A percentile compares a stretch with the other conserved stretches of the same genome.
phyloP scores from a whole-genome alignment of 1,140 invertebrate species.

The Colletes gigas region DNA sequence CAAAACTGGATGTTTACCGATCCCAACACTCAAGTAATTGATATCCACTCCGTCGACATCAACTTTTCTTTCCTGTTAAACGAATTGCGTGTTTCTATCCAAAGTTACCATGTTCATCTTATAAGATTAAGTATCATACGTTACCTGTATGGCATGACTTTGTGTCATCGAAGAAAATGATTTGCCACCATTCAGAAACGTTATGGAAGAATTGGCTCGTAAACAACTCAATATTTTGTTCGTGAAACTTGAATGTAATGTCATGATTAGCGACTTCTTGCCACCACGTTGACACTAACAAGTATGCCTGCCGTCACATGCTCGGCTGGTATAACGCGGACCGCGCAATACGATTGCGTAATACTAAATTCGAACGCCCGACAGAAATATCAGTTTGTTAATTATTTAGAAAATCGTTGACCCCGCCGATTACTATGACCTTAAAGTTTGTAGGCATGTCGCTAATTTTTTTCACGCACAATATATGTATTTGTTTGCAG shows the following conservation, averaged over 20 bases:
- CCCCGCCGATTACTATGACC: too few relatives aligned
- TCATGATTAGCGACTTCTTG: background rate
- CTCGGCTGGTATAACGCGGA: background rate
- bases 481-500: too few relatives aligned
- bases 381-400: too few relatives aligned
- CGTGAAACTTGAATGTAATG: background rate
- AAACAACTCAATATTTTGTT: background rate
- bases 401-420: too few relatives aligned
- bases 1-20: slow-evolving; percentile 86
- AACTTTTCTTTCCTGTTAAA: slow-evolving; percentile 80
- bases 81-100: background rate
- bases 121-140: background rate
- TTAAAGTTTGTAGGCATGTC: too few relatives aligned
- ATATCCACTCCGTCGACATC: slow-evolving; percentile 83
- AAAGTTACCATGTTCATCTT: background rate
- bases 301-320: fast-evolving
- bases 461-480: too few relatives aligned
- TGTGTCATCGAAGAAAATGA: background rate
- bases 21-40: slow-evolving; percentile 88
- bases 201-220: too few relatives aligned
- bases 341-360: background rate
- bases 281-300: background rate
- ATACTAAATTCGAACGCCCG: background rate
- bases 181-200: background rate
- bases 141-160: background rate